These are phyloP conservation scores for Pachyramphus minor DNA, from an alignment of 2,113 vertebrate genomes.

Conservation along the genomic window DNA sequence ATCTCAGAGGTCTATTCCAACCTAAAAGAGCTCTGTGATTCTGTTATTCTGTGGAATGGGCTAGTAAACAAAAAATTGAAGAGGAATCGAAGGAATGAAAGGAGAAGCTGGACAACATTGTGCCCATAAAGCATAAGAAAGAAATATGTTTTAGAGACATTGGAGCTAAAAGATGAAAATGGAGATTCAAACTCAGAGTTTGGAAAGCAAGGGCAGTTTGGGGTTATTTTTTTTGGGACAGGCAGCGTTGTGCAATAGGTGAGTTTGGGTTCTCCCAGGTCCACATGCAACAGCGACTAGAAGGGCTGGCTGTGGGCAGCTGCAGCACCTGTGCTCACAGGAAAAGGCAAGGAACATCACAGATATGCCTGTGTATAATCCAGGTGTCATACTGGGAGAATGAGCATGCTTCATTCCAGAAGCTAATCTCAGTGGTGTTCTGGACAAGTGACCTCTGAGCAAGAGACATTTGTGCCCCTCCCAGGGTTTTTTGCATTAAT, in stretches of 20 bases:
- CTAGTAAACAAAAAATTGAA: not conserved
- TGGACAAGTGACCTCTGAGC: not conserved
- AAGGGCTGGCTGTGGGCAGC: not conserved
- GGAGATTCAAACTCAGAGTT: not conserved
- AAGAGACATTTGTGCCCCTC: not conserved
- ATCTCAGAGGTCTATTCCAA: not conserved
- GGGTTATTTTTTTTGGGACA: not conserved
- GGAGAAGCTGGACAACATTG: not conserved
- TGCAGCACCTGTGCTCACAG: not conserved
- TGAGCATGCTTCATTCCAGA: not conserved
- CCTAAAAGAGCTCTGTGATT: not conserved
- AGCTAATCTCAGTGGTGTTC: not conserved
- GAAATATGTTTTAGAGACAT: not conserved
- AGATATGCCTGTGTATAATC: not conserved
- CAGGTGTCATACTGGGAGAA: fast-evolving
- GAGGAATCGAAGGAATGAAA: not conserved
- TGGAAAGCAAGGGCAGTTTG: not conserved
- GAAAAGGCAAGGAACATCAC: not conserved
- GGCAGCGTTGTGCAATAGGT: not conserved
- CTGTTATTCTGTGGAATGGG: not conserved
- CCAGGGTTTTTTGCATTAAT: not conserved
- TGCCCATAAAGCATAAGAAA: not conserved
- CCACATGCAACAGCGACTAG: not conserved
- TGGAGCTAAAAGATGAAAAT: not conserved
- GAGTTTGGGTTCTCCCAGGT: not conserved